A percentile compares a stretch with the other conserved stretches of the same genome.
Evolutionary conservation across 2,797 vertebrate genomes (phyloP).

Genomic region (Catostomus latipinnis): DNA sequence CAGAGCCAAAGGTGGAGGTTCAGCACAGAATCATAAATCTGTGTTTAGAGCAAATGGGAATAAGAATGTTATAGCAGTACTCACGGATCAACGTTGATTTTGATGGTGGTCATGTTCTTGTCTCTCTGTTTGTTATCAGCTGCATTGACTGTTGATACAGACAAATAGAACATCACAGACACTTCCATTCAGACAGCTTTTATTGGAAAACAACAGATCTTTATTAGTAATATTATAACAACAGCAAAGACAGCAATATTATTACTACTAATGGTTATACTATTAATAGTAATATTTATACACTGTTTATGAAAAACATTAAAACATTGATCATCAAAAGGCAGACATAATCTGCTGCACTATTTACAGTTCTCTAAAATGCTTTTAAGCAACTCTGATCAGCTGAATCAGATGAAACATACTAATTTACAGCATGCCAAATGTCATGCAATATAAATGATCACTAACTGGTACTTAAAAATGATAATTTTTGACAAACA

Average conservation of each 20-base stretch:
- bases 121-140: constrained; percentile 99
- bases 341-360: background rate
- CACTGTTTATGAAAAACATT: too few relatives aligned
- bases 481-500: background rate
- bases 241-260: too few relatives aligned
- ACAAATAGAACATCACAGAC: constrained; percentile 49
- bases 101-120: constrained; percentile 96
- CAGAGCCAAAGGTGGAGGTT: too few relatives aligned
- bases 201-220: background rate
- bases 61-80: constrained; percentile 66
- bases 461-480: background rate
- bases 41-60: background rate
- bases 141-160: constrained; percentile 88
- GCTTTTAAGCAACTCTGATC: background rate
- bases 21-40: too few relatives aligned
- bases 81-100: constrained; percentile 98
- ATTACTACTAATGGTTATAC: too few relatives aligned
- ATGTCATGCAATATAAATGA: background rate
- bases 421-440: background rate
- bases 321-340: background rate
- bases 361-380: background rate
- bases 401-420: too few relatives aligned
- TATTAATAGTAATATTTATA: too few relatives aligned
- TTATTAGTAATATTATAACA: background rate
- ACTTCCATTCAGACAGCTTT: background rate